These are phyloP conservation scores for Tachypleus tridentatus DNA, from an alignment of 1,140 invertebrate genomes.

Conservation along the genomic window DNA sequence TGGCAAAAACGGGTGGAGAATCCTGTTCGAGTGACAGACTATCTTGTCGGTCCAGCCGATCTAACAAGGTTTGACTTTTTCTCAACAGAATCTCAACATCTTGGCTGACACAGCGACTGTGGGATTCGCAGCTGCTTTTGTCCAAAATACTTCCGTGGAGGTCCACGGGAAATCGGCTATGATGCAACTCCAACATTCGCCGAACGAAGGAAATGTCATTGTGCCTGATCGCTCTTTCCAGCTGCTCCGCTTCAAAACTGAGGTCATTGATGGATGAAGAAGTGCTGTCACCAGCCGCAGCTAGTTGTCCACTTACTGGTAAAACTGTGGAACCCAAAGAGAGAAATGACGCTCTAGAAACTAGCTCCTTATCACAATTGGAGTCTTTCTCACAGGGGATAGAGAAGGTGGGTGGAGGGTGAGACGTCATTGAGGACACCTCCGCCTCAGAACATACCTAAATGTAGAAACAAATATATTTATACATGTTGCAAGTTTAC, in stretches of 20 bases:
- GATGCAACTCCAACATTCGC: slow-evolving; percentile 42
- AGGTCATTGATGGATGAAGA: slow-evolving; percentile 42
- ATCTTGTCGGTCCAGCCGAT: slow-evolving; percentile 25
- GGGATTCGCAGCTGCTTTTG: slow-evolving; percentile 28
- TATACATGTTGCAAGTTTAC: no score
- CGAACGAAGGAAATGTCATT: slow-evolving; percentile 42
- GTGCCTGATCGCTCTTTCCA: slow-evolving; percentile 41
- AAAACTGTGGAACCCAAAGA: no score
- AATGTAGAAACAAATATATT: no score
- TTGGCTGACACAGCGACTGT: slow-evolving; percentile 27
- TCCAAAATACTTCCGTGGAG: slow-evolving; percentile 27
- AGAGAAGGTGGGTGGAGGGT: no score
- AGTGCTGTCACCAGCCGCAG: no score
- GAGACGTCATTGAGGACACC: no score
- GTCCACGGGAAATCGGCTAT: slow-evolving; percentile 40
- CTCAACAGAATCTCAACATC: slow-evolving; percentile 21
- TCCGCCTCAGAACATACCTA: no score
- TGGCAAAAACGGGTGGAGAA: slow-evolving; percentile 38
- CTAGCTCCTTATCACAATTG: no score
- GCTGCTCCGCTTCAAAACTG: slow-evolving; percentile 39
- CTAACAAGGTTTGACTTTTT: slow-evolving; percentile 27
- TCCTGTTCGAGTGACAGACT: slow-evolving; percentile 25
- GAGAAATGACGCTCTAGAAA: no score
- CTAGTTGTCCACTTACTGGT: no score
- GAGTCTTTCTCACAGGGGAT: no score